Evolutionary conservation across 2,113 vertebrate genomes (phyloP).

Genomic region (Passer domesticus): DNA sequence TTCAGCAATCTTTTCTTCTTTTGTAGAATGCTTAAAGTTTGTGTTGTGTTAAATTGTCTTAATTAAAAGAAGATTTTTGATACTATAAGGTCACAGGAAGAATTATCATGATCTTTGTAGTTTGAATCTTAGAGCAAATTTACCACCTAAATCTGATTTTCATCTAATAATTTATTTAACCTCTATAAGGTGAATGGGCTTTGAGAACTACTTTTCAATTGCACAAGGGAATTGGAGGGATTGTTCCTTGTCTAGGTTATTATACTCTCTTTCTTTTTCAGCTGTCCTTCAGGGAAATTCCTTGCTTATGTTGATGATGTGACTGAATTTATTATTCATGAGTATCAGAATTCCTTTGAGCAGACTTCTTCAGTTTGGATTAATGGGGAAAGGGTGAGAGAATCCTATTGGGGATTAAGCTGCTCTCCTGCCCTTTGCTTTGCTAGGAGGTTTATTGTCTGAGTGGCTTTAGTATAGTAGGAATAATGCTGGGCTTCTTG

Average conservation of each 20-base stretch:
- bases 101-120: background rate
- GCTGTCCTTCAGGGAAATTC: conserved; percentile 30
- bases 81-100: background rate
- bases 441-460: conserved; percentile 1
- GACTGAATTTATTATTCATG: conserved; percentile 53
- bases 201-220: background rate
- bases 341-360: conserved; percentile 34
- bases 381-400: background rate
- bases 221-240: background rate
- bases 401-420: background rate
- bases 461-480: background rate
- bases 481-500: background rate
- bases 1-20: background rate
- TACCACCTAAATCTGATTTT: background rate
- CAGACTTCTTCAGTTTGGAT: background rate
- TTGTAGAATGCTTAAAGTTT: background rate
- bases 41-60: background rate
- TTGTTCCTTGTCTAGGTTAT: background rate
- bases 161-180: background rate
- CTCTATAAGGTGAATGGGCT: background rate
- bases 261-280: background rate
- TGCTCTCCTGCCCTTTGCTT: conserved; percentile 25
- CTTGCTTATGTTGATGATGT: background rate
- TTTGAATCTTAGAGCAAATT: background rate
- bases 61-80: background rate